These are phyloP conservation scores for Apodemus speciosus DNA, from an alignment of 2,113 vertebrate genomes.

Conservation along the genomic window DNA sequence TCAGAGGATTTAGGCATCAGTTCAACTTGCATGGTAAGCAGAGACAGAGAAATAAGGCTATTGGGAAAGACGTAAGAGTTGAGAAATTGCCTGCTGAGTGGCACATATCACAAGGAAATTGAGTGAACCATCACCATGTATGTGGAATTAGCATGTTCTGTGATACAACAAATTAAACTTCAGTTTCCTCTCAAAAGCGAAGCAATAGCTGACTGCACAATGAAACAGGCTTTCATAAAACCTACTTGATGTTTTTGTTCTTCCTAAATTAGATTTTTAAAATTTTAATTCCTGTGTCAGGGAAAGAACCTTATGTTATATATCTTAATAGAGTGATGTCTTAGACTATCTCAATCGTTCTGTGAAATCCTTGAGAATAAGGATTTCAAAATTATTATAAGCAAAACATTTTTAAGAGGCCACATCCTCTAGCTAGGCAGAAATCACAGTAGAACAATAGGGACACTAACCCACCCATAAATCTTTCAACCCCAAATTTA, in stretches of 20 bases:
- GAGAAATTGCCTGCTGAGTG: slow-evolving; percentile 65
- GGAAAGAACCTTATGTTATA: slow-evolving; percentile 45
- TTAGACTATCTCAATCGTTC: slow-evolving; percentile 63
- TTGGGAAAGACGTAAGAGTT: slow-evolving; percentile 38
- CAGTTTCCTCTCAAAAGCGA: slow-evolving; percentile 65
- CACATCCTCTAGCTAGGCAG: too few species aligned
- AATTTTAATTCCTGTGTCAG: slow-evolving; percentile 49
- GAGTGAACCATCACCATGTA: slow-evolving; percentile 57
- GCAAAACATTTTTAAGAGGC: slow-evolving; percentile 61
- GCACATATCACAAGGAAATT: slow-evolving; percentile 54
- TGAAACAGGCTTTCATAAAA: slow-evolving; percentile 58
- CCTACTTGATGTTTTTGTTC: slow-evolving; percentile 58
- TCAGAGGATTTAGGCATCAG: slow-evolving; percentile 10
- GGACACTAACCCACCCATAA: too few species aligned
- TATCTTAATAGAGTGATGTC: slow-evolving; percentile 49
- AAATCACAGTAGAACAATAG: too few species aligned
- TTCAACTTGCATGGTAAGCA: not conserved
- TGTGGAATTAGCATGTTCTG: slow-evolving; percentile 59
- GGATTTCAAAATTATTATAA: slow-evolving; percentile 68
- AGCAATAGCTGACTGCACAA: slow-evolving; percentile 54
- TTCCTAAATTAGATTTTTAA: slow-evolving; percentile 49
- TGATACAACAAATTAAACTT: slow-evolving; percentile 66
- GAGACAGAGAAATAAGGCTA: not conserved
- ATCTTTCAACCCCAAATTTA: too few species aligned
- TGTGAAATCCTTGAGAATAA: slow-evolving; percentile 66